A percentile compares a stretch with the other conserved stretches of the same genome.
Conservation (phyloP, 2,888 invertebrate species). For the Azorinus chamasolen region DNA sequence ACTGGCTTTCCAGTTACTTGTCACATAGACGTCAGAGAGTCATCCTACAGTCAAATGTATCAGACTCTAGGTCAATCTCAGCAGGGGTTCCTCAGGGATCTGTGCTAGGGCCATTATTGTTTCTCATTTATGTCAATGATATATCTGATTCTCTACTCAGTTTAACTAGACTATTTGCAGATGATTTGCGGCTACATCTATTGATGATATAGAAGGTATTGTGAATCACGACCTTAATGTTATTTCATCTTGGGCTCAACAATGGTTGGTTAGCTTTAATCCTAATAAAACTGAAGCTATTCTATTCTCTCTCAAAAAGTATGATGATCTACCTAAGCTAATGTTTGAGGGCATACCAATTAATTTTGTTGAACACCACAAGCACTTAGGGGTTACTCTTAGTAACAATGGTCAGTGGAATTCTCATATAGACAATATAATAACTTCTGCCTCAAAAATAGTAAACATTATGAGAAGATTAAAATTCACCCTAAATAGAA, state of each 20-base stretch:
- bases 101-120: not conserved
- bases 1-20: not conserved
- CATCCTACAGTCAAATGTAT: not conserved
- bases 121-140: no score
- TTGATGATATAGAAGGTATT: constrained; percentile 2
- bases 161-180: constrained; percentile 2
- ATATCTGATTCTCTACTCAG: not conserved
- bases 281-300: constrained; percentile 4
- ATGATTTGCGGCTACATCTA: not conserved
- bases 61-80: not conserved
- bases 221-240: constrained; percentile 2
- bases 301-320: not conserved
- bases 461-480: constrained; percentile 23
- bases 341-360: no score
- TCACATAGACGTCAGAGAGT: not conserved
- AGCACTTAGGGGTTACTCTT: constrained; percentile 33
- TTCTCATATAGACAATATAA: constrained; percentile 18
- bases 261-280: constrained; percentile 2
- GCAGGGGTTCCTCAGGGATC: not conserved
- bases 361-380: constrained; percentile 13
- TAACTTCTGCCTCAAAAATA: constrained; percentile 19
- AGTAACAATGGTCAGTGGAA: constrained; percentile 12
- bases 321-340: no score
- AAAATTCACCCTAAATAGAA: constrained; percentile 10
- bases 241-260: not conserved